Evolutionary conservation across 2,113 vertebrate species (phyloP), one percentile per base, ranked within the genome.

Genomic region (Scalopus aquaticus): DNA sequence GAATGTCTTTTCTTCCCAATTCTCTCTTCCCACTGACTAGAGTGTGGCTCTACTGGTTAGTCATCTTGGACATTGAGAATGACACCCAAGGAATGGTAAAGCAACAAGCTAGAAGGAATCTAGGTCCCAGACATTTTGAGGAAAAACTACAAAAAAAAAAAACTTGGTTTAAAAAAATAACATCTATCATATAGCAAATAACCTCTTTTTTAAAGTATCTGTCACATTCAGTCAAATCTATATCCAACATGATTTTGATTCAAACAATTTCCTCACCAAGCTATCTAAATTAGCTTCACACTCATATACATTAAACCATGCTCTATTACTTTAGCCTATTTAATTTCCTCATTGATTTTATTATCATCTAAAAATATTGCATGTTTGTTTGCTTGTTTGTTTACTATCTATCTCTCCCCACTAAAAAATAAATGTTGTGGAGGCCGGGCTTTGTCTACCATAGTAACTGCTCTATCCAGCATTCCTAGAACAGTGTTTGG

Each of bases 61-160:
- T 51, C 32, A 70, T 51, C n/a, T 65, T 81, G 39, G 22, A 84
- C 17, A 26, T 56, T 30, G 30, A 28, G 42, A 17, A 42, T 72
- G 74, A 85, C 44, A 58, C 28, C 76, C 83, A 76, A 78, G 74
- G 16, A 12, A 74, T 44, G 11, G 10, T 32, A 37, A 3, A 62
- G 49, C 20, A 84, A 79, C 4, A 89, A 10, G 39, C 67, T 0
- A 80, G 70, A 90, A 42, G 10, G 60, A 88, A 54, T 20, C 1
- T 64, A 62, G n/a, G 28, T 6, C n/a, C 46, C 30, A 90, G 49
- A 86, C 11, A 86, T 84, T 20, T 30, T 76, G 58, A 8, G 30
- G 8, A 84, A 69, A 32, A 90, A 65, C 32, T 58, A 72, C 28
- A 6, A 90, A 87, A 96, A 6, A 90, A 87, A 96, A 69, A 72